Conservation (phyloP, 2,113 vertebrate species). For the Trachemys scripta region DNA sequence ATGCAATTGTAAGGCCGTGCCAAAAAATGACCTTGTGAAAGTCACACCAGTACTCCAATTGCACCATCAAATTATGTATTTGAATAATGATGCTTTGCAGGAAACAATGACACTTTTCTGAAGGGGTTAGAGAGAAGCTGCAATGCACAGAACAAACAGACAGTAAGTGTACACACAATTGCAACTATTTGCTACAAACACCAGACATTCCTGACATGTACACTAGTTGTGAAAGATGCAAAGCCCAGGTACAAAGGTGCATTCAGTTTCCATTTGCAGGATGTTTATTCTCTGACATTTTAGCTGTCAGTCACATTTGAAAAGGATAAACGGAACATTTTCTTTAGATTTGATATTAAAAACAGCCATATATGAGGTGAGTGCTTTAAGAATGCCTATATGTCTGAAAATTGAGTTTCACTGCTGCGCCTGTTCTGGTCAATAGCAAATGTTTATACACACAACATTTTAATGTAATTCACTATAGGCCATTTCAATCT, state of each 20-base stretch:
- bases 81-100: neutral
- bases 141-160: neutral
- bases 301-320: neutral
- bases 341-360: neutral
- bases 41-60: neutral
- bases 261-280: neutral
- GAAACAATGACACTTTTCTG: neutral
- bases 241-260: neutral
- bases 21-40: neutral
- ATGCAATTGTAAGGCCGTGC: neutral
- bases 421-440: neutral
- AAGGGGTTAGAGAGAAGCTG: neutral
- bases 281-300: neutral
- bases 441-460: neutral
- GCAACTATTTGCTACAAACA: neutral
- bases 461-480: neutral
- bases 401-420: accelerated
- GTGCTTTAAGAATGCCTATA: neutral
- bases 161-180: neutral
- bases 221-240: neutral
- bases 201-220: neutral
- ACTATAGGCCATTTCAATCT: neutral
- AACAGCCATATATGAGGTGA: neutral
- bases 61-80: neutral
- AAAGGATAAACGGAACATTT: neutral